Percentiles rank a stretch among this genome's conserved stretches.
Evolutionary conservation across 1,140 invertebrate species (phyloP).

Genomic region (Neodiprion pinetum): DNA sequence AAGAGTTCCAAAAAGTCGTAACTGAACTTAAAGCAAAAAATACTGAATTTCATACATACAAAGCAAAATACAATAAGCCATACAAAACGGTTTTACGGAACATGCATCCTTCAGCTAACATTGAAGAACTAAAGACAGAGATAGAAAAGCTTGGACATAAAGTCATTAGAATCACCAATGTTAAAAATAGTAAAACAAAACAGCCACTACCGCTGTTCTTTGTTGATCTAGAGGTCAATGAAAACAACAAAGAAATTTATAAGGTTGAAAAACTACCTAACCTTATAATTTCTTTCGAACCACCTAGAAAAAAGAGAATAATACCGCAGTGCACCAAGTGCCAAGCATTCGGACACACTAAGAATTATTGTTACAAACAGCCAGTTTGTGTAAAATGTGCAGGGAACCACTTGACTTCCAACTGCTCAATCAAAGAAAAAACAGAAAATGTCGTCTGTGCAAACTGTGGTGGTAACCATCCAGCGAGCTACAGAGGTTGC

Average conservation of each 20-base stretch:
- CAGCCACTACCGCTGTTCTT: slow-evolving; percentile 43
- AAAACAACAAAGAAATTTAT: slow-evolving; percentile 48
- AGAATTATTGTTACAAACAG: too few relatives aligned
- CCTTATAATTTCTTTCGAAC: neutral
- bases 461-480: slow-evolving; percentile 42
- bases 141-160: slow-evolving; percentile 13
- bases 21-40: slow-evolving; percentile 1
- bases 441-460: slow-evolving; percentile 41
- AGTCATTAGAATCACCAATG: slow-evolving; percentile 18
- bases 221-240: slow-evolving; percentile 41
- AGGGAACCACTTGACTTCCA: slow-evolving; percentile 7
- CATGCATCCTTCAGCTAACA: slow-evolving; percentile 13
- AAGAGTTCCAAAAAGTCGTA: slow-evolving; percentile 2
- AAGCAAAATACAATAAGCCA: slow-evolving; percentile 12
- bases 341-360: too few relatives aligned
- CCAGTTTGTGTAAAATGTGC: slow-evolving; percentile 21
- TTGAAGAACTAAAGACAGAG: neutral
- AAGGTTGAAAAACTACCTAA: slow-evolving; percentile 38
- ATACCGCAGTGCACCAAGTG: too few relatives aligned
- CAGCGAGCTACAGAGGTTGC: slow-evolving; percentile 48
- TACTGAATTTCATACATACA: slow-evolving; percentile 15
- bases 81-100: slow-evolving; percentile 18
- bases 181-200: slow-evolving; percentile 12
- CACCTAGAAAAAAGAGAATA: too few relatives aligned
- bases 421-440: slow-evolving; percentile 28